These are phyloP conservation scores for Chesias legatella DNA, from an alignment of 2,888 invertebrate species.

Conservation along the genomic window DNA sequence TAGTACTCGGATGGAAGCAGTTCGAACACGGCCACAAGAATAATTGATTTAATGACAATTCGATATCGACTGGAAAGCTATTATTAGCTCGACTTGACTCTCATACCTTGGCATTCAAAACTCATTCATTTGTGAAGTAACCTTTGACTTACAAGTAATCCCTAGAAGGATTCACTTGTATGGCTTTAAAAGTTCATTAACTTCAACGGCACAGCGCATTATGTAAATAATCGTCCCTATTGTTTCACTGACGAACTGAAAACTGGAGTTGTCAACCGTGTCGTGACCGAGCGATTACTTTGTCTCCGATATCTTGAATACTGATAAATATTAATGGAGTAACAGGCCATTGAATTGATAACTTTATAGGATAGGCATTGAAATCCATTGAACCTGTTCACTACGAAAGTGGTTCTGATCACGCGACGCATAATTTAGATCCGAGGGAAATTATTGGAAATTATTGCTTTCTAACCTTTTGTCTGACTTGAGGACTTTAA, in stretches of 20 bases:
- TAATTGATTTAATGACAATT: too few species aligned
- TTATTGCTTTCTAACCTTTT: conserved; percentile 9
- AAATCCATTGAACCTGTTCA: conserved; percentile 5
- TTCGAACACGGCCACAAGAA: too few species aligned
- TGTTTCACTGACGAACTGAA: conserved; percentile 24
- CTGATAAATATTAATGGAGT: conserved; percentile 16
- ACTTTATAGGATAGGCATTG: conserved; percentile 3
- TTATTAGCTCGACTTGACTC: too few species aligned
- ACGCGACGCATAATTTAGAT: conserved; percentile 9
- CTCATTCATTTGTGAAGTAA: conserved; percentile 2
- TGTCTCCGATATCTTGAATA: conserved; percentile 6
- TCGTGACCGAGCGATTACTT: conserved; percentile 11
- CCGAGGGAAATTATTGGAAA: conserved; percentile 10
- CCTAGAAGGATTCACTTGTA: conserved; percentile 15
- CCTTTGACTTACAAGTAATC: conserved; percentile 7
- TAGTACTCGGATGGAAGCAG: too few species aligned
- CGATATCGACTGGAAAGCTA: too few species aligned
- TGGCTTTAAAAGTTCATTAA: conserved; percentile 42
- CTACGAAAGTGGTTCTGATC: conserved; percentile 8
- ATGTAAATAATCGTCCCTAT: conserved; percentile 31
- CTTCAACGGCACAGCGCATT: conserved; percentile 30
- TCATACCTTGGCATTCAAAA: neutral
- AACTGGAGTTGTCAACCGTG: conserved; percentile 28
- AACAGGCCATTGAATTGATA: neutral
- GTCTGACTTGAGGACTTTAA: neutral